Evolutionary conservation across 2,113 vertebrate species (phyloP).

Genomic region (Brachionichthys hirsutus): DNA sequence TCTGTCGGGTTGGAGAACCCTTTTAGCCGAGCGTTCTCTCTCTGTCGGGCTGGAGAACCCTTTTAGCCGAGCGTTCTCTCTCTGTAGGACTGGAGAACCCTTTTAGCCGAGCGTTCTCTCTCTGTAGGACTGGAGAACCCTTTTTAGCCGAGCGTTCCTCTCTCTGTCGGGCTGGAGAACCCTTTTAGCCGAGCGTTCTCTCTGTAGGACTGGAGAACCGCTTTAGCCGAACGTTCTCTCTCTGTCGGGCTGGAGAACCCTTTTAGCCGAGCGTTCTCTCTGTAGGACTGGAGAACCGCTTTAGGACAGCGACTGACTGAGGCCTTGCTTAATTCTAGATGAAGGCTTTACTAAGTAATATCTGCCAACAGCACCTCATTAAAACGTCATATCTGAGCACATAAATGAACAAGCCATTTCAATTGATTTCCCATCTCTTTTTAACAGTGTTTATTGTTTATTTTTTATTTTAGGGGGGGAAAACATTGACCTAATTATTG

Average conservation of each 20-base stretch:
- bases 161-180: too few relatives aligned
- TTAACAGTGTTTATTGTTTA: slow-evolving; percentile 56
- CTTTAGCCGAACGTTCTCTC: too few relatives aligned
- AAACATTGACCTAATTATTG: slow-evolving; percentile 60
- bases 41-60: too few relatives aligned
- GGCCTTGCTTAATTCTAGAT: slow-evolving; percentile 77
- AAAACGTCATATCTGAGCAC: slow-evolving; percentile 76
- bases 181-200: too few relatives aligned
- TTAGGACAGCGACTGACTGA: slow-evolving; percentile 77
- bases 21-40: too few relatives aligned
- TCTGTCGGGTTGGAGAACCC: too few relatives aligned
- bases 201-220: too few relatives aligned
- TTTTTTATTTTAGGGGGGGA: slow-evolving; percentile 20
- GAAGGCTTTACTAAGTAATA: slow-evolving; percentile 79
- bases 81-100: too few relatives aligned
- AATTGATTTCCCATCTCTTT: slow-evolving; percentile 74
- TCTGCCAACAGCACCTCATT: slow-evolving; percentile 78
- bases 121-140: slow-evolving; percentile 65
- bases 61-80: too few relatives aligned
- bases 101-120: slow-evolving; percentile 68
- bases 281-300: slow-evolving; percentile 65
- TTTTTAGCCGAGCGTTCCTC: too few relatives aligned
- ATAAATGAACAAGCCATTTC: slow-evolving; percentile 79
- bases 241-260: too few relatives aligned
- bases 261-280: slow-evolving; percentile 68